Evolutionary conservation across 92 coral and sea anemone genomes (phyloP).

Genomic region (Galaxea fascicularis): DNA sequence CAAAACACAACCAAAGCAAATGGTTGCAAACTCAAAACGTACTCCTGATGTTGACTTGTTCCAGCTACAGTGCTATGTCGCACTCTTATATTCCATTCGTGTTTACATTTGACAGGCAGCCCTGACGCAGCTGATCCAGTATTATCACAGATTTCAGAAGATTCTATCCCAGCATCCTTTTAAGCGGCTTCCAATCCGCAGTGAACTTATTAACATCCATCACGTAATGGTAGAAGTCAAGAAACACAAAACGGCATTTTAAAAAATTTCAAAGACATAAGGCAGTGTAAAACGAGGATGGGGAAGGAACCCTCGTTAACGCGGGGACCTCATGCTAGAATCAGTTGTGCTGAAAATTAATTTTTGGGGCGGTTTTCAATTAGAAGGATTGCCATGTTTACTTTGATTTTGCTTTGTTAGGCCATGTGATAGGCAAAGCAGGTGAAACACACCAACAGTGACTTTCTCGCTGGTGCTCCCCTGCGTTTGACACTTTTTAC

Average conservation of each 20-base stretch:
- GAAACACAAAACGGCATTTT: constrained; percentile 99
- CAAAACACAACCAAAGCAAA: too few species aligned
- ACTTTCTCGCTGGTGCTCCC: too few species aligned
- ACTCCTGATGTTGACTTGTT: neutral
- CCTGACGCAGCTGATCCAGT: constrained; percentile 93
- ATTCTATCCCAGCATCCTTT: constrained; percentile 97
- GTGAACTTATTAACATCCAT: constrained; percentile 96
- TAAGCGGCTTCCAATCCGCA: constrained; percentile 94
- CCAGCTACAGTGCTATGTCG: neutral
- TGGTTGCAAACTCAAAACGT: neutral
- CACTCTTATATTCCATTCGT: too few species aligned
- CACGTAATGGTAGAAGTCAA: constrained; percentile 99
- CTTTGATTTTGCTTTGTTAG: too few species aligned
- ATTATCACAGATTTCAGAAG: constrained; percentile 98
- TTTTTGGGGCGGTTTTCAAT: too few species aligned
- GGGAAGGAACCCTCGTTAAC: neutral
- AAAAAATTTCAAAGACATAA: neutral
- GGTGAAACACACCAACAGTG: too few species aligned
- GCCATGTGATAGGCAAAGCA: too few species aligned
- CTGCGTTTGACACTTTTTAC: too few species aligned
- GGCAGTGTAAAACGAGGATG: neutral
- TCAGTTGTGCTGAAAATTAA: too few species aligned
- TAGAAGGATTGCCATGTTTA: too few species aligned
- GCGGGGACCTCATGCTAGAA: too few species aligned
- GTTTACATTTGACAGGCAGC: constrained; percentile 79